Evolutionary conservation across 2,797 vertebrate genomes (phyloP), one percentile per base, ranked within the genome.

Genomic region (Crypturellus tataupa): DNA sequence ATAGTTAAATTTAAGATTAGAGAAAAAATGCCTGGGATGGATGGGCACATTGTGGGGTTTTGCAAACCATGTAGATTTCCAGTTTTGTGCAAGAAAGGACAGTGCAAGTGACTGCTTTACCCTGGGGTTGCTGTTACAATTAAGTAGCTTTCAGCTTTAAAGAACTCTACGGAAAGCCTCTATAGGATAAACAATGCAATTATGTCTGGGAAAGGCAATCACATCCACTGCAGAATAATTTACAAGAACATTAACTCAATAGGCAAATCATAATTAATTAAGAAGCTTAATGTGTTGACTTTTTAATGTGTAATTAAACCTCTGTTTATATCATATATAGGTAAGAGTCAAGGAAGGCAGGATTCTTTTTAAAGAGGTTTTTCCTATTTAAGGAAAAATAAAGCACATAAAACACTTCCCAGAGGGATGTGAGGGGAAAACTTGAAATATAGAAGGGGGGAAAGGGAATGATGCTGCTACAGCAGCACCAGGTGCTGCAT

Each of bases 221-320:
- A 84, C 79, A 64, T 95, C 87, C 87, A 79, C 91, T 79, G 70
- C 76, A 91, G 93, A 89, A 95, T 97, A 95, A 96, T 96, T 97
- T 97, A 73, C 33, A 24, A 96, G 85, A 80, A 96, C 80, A 83
- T 97, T 97, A 97, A 93, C 91, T 96, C 95, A 96, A 97, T 95
- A 94, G 64, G 81, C 73, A 96, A 97, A 95, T 85, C 60, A 89
- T 84, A 96, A 94, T 96, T 97, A 94, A 96, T 97, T 97, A 97
- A 94, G 95, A 91, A 92, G 90, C 87, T 94, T 96, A 93, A 94
- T 67, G 58, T 92, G 85, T 93, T 96, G 90, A 85, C 83, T 96
- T 97, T 85, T 95, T 72, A 95, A 89, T 88, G 80, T 80, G 82
- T 95, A 96, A 97, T 97, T 97, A 97, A 96, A 67, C 49, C 37